These are phyloP conservation scores for Drosophila orena DNA, from an alignment of 1,140 invertebrate species.

Conservation along the genomic window DNA sequence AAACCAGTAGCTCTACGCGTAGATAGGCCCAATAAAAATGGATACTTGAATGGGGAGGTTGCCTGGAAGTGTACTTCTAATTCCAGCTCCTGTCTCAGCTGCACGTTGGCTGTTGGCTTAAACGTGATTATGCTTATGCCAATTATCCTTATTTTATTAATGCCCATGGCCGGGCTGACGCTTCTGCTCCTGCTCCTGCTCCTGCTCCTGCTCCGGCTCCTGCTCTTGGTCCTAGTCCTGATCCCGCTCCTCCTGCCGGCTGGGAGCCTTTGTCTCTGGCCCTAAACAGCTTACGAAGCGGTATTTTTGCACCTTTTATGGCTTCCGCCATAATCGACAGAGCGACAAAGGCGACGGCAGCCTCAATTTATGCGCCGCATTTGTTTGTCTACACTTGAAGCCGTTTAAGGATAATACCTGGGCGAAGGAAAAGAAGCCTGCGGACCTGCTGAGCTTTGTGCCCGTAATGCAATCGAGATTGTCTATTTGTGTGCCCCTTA, in stretches of 20 bases:
- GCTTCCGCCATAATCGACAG: slow-evolving; percentile 72
- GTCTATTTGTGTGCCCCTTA: slow-evolving; percentile 44
- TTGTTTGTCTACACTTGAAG: slow-evolving; percentile 66
- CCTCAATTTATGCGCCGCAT: slow-evolving; percentile 69
- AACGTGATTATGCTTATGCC: slow-evolving; percentile 83
- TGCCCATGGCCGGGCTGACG: slow-evolving; percentile 40
- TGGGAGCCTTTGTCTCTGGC: slow-evolving; percentile 46
- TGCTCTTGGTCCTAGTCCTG: not conserved
- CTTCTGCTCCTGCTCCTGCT: not conserved
- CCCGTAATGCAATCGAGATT: slow-evolving; percentile 62
- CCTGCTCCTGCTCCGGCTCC: not conserved
- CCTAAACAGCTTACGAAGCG: slow-evolving; percentile 63
- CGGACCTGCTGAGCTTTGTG: slow-evolving; percentile 41
- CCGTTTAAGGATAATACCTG: slow-evolving; percentile 68
- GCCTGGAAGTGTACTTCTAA: slow-evolving; percentile 22
- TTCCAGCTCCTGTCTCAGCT: slow-evolving; percentile 58
- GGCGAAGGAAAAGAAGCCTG: slow-evolving; percentile 33
- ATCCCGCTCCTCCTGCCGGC: not conserved
- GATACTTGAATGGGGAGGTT: not conserved
- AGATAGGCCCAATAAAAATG: too few relatives aligned
- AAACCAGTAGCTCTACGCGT: too few relatives aligned
- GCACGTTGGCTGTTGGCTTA: slow-evolving; percentile 75
- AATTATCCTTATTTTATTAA: slow-evolving; percentile 84
- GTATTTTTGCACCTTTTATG: slow-evolving; percentile 81
- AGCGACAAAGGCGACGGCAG: slow-evolving; percentile 38